Conservation (phyloP, 2,797 vertebrate genomes). For the Syncerus caffer region DNA sequence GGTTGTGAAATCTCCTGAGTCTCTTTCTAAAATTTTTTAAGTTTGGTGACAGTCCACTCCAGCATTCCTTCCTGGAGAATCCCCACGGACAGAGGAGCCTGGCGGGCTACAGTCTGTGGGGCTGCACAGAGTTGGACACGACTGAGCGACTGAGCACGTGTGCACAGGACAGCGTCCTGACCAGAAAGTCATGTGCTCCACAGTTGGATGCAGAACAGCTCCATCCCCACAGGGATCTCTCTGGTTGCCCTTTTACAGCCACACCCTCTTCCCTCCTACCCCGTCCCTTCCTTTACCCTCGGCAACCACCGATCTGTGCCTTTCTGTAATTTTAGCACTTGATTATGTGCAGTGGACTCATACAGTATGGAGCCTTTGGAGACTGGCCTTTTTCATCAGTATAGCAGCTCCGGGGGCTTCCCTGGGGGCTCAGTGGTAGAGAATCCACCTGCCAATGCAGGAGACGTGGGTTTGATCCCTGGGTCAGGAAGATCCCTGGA, state of each 20-base stretch:
- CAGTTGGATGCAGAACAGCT: neutral
- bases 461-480: neutral
- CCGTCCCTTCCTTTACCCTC: neutral
- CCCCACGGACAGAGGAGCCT: neutral
- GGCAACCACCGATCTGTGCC: neutral
- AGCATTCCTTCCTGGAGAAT: neutral
- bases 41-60: neutral
- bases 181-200: neutral
- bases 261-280: neutral
- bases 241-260: neutral
- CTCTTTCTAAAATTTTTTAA: neutral
- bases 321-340: neutral
- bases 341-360: neutral
- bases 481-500: neutral
- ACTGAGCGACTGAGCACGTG: fast-evolving
- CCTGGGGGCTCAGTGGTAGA: neutral
- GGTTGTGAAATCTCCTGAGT: neutral
- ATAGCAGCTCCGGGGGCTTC: fast-evolving
- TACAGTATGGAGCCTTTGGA: neutral
- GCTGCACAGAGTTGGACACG: neutral
- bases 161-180: fast-evolving
- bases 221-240: neutral
- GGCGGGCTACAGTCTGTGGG: neutral
- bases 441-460: neutral
- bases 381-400: neutral